phyloP scores from a whole-genome alignment of 2,797 vertebrate genomes.

The Crypturellus tataupa region DNA sequence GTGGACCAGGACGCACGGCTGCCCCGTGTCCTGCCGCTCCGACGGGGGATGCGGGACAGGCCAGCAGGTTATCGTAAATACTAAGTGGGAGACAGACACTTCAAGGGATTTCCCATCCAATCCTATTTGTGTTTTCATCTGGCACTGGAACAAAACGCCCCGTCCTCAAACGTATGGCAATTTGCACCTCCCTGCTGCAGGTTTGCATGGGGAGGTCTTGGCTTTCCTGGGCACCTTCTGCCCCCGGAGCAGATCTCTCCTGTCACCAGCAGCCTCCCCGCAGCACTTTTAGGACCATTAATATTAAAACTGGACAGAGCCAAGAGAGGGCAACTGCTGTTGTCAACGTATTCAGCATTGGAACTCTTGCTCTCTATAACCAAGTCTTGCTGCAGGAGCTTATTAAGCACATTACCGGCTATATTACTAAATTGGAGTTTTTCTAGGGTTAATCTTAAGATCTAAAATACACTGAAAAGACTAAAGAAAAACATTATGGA shows the following conservation, averaged over 20 bases:
- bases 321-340: background rate
- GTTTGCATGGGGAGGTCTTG: background rate
- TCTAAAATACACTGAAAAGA: background rate
- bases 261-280: too few species aligned
- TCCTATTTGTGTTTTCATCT: background rate
- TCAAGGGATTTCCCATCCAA: background rate
- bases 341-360: background rate
- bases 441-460: background rate
- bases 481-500: background rate
- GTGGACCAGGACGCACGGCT: too few species aligned
- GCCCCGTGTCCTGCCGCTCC: too few species aligned
- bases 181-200: rapidly evolving
- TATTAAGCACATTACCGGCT: background rate
- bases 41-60: background rate
- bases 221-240: background rate
- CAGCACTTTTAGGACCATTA: background rate
- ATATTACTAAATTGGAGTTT: rapidly evolving
- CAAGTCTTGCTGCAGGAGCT: background rate
- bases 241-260: too few species aligned
- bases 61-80: background rate
- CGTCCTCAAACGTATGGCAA: background rate
- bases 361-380: background rate
- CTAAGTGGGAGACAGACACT: background rate
- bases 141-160: background rate
- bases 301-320: background rate